Percentiles rank a stretch among this genome's conserved stretches.
Evolutionary conservation across 2,888 invertebrate species (phyloP).

Genomic region (Platynereis dumerilii): DNA sequence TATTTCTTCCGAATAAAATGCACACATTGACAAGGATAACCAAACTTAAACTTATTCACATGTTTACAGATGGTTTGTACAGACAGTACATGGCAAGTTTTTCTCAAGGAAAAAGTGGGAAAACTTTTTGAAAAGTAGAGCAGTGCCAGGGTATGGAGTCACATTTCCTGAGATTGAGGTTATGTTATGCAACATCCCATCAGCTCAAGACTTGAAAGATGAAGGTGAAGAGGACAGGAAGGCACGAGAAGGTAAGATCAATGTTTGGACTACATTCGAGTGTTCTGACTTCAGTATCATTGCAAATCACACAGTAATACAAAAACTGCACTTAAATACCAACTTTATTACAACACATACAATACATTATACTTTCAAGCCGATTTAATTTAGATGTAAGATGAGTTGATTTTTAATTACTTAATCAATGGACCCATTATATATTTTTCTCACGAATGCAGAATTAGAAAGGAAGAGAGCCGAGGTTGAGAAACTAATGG

Average conservation of each 20-base stretch:
- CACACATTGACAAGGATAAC: too few species aligned
- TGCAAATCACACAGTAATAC: neutral
- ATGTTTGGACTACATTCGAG: constrained; percentile 11
- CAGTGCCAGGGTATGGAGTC: constrained; percentile 51
- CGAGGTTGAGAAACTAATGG: constrained; percentile 35
- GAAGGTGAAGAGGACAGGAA: constrained; percentile 46
- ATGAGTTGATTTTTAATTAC: too few species aligned
- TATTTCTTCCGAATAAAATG: too few species aligned
- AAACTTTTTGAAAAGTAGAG: constrained; percentile 47
- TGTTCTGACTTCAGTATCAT: neutral
- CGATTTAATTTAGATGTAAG: too few species aligned
- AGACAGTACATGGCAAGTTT: constrained; percentile 53
- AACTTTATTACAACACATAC: too few species aligned
- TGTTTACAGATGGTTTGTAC: constrained; percentile 53
- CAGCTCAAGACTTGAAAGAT: constrained; percentile 41
- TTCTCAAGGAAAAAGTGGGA: constrained; percentile 55
- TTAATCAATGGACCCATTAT: too few species aligned
- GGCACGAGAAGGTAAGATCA: constrained; percentile 50
- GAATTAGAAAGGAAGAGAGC: constrained; percentile 29
- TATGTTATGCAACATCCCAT: constrained; percentile 56
- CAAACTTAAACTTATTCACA: too few species aligned
- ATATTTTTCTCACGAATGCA: too few species aligned
- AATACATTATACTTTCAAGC: too few species aligned
- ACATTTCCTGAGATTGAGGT: constrained; percentile 60
- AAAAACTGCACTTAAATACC: too few species aligned